A percentile compares a stretch with the other conserved stretches of the same genome.
Conservation (phyloP, 2,797 vertebrate genomes). For the Psittacula echo region DNA sequence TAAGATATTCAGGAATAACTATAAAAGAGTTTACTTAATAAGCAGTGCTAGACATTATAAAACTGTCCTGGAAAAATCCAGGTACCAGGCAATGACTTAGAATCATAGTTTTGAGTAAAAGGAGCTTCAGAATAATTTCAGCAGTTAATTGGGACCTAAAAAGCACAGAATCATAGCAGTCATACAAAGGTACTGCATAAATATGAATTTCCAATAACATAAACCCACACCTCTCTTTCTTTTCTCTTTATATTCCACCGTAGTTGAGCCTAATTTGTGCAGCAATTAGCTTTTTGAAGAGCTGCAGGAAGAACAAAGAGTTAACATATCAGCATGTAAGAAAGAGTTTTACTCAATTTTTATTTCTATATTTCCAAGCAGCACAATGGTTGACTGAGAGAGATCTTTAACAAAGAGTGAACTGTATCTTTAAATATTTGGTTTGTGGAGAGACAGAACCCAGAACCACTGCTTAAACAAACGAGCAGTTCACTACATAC, state of each 20-base stretch:
- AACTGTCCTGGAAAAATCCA: not conserved
- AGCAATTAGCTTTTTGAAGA: not conserved
- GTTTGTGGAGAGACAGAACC: not conserved
- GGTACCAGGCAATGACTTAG: not conserved
- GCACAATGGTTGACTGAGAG: not conserved
- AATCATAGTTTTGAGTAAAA: not conserved
- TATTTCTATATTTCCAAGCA: not conserved
- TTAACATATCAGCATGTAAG: not conserved
- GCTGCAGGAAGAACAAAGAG: not conserved
- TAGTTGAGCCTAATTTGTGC: not conserved
- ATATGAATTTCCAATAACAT: not conserved
- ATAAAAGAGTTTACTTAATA: not conserved
- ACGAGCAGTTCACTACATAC: not conserved
- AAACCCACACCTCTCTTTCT: not conserved
- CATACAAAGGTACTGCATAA: not conserved
- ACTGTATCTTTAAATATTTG: not conserved
- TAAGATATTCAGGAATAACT: not conserved
- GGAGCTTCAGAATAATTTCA: not conserved
- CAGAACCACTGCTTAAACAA: not conserved
- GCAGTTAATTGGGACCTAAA: not conserved
- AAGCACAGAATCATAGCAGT: not conserved
- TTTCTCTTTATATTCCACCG: not conserved
- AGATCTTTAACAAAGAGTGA: not conserved
- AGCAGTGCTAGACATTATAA: not conserved
- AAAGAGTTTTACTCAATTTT: not conserved